Evolutionary conservation across 2,888 invertebrate genomes (phyloP).

Genomic region (Ectobius pallidus): DNA sequence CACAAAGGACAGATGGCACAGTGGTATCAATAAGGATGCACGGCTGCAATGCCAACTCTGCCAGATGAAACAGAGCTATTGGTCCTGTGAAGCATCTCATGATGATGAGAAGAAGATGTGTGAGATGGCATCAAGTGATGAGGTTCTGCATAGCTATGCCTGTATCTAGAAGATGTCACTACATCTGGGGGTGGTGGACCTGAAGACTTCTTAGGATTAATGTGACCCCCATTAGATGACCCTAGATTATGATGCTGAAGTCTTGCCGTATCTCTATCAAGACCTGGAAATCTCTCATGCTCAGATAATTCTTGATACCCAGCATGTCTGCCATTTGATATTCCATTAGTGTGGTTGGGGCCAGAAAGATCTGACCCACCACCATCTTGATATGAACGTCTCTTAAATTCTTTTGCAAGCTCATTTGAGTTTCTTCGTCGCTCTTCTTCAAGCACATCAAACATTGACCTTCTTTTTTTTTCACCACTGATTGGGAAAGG

Average conservation of each 20-base stretch:
- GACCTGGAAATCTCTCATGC: conserved; percentile 60
- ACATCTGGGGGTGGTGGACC: conserved; percentile 26
- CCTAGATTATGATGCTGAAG: conserved; percentile 33
- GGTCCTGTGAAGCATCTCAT: conserved; percentile 46
- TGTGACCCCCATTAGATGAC: conserved; percentile 7
- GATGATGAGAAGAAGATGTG: conserved; percentile 37
- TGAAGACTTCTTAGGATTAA: neutral
- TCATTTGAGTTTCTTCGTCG: conserved; percentile 56
- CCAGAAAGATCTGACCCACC: conserved; percentile 25
- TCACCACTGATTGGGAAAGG: conserved; percentile 17
- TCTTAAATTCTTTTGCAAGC: conserved; percentile 58
- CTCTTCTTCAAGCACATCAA: conserved; percentile 55
- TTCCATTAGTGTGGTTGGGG: neutral
- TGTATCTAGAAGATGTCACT: conserved; percentile 47
- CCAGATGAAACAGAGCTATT: conserved; percentile 47
- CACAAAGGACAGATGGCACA: conserved; percentile 5
- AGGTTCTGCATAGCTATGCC: conserved; percentile 70
- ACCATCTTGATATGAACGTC: conserved; percentile 56
- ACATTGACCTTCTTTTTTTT: conserved; percentile 43
- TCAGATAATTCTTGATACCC: conserved; percentile 60
- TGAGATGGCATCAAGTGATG: conserved; percentile 1
- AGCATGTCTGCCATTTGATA: neutral
- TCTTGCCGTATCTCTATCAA: conserved; percentile 58
- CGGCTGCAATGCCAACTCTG: conserved; percentile 48
- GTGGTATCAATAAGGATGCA: conserved; percentile 46